These are phyloP conservation scores for Brevimyrus niger DNA, from an alignment of 2,113 vertebrate genomes.

Conservation along the genomic window DNA sequence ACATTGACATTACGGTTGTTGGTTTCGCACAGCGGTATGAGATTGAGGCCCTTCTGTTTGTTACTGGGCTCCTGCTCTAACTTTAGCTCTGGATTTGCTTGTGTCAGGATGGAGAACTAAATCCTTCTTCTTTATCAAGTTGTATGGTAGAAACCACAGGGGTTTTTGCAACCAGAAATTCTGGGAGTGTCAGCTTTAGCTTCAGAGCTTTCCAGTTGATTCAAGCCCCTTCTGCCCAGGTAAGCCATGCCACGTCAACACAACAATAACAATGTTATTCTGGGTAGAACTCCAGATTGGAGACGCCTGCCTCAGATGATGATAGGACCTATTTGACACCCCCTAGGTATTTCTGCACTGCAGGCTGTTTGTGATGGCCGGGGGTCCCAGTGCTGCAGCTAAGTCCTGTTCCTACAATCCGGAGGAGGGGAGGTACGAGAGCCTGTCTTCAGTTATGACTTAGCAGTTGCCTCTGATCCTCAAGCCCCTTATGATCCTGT, in stretches of 20 bases:
- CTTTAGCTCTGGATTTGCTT: background rate
- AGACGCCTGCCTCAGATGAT: background rate
- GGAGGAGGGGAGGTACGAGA: constrained; percentile 26
- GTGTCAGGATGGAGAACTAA: background rate
- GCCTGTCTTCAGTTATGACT: background rate
- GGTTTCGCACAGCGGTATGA: background rate
- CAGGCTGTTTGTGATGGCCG: constrained; percentile 38
- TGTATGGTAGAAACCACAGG: constrained; percentile 50
- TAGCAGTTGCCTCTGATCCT: background rate
- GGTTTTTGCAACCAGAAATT: constrained; percentile 39
- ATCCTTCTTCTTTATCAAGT: constrained; percentile 24
- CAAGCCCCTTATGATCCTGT: background rate
- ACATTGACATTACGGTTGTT: background rate
- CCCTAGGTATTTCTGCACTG: constrained; percentile 49
- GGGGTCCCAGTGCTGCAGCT: constrained; percentile 37
- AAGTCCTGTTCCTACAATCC: constrained; percentile 56
- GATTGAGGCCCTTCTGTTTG: background rate
- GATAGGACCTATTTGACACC: background rate
- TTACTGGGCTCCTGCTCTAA: background rate
- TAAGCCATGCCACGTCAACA: background rate
- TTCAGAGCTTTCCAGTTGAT: constrained; percentile 58
- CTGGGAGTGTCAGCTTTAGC: constrained; percentile 44
- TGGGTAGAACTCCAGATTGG: background rate
- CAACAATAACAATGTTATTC: background rate
- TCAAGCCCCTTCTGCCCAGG: constrained; percentile 43